Conservation (phyloP, 2,797 vertebrate species). For the Benthosema pterotum region DNA sequence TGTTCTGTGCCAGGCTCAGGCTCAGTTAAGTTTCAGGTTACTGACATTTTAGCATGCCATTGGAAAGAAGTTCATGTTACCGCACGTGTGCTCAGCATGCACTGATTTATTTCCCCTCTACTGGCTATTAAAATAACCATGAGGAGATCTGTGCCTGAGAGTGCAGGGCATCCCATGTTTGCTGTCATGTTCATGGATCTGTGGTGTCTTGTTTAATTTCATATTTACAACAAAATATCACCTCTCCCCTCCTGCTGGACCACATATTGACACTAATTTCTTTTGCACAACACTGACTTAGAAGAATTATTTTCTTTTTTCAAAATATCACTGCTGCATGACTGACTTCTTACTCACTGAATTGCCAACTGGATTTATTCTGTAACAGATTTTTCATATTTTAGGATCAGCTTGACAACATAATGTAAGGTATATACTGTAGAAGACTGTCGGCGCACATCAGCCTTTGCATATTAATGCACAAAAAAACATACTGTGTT, state of each 20-base stretch:
- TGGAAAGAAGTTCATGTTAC: slow-evolving; percentile 43
- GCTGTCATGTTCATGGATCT: slow-evolving; percentile 27
- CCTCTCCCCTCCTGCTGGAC: slow-evolving; percentile 3
- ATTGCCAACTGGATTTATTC: neutral
- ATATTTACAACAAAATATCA: slow-evolving; percentile 18
- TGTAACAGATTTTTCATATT: neutral
- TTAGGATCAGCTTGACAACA: neutral
- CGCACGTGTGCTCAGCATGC: slow-evolving; percentile 22
- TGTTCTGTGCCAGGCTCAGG: slow-evolving; percentile 11
- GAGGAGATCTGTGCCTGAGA: slow-evolving; percentile 9
- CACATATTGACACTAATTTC: slow-evolving; percentile 7
- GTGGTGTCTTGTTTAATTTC: slow-evolving; percentile 39
- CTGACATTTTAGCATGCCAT: slow-evolving; percentile 18
- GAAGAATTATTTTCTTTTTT: neutral
- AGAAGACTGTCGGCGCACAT: no score
- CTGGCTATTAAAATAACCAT: slow-evolving; percentile 18
- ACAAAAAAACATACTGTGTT: slow-evolving; percentile 2
- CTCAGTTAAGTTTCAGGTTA: slow-evolving; percentile 27
- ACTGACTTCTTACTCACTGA: neutral
- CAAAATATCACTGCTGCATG: neutral
- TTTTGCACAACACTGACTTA: slow-evolving; percentile 13
- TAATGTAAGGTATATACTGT: neutral
- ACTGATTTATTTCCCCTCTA: slow-evolving; percentile 12
- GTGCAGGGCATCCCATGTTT: slow-evolving; percentile 29
- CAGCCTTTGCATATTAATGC: slow-evolving; percentile 3